Base-by-base conservation (phyloP, 2,113 vertebrate species). In the Melanotaenia duboulayi region DNA sequence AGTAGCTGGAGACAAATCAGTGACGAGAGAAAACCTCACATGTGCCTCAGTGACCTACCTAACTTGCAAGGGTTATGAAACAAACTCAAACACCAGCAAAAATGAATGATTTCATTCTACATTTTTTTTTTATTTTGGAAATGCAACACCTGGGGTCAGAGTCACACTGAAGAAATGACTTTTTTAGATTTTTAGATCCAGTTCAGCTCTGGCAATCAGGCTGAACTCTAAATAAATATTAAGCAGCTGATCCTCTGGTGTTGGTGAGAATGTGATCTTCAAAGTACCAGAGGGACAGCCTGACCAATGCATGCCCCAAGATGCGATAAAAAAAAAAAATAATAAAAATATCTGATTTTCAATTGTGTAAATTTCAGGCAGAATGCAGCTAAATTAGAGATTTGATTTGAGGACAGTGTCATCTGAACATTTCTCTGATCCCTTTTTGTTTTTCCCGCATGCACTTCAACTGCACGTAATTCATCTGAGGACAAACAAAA, bases 181-280 rank as follows among this genome's bases (percentile, higher is more conserved):
- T 60, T 17, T 6, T 24, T 13, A 32, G 17, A 25, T 67, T 25
- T 55, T 44, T 42, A 42, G 40, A 57, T 28, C 42, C 16, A 56
- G 59, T 65, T 68, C 25, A 61, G 57, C 40, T 81, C 24, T 69
- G 49, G 63, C 23, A 73, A 70, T 74, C 54, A 32, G 42, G 35
- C 11, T 82, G 64, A 89, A 79, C 67, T 74, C 71, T 60, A 62
- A 79, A 81, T 77, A 82, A 86, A 44, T 57, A 73, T 84, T 81
- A 68, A 81, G 71, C 17, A 70, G 69, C 4, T 62, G 20, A 56
- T 72, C 32, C 44, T 62, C 12, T 25, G 42, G 23, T 63, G 22
- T 51, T 17, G 1, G 23, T 40, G n/a, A 66, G 48, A 63, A 48
- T 61, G 56, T 66, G 54, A 77, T 79, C 65, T 62, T 17, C 50